A percentile compares a stretch with the other conserved stretches of the same genome.
These are phyloP conservation scores for Cepphus grylle DNA, from an alignment of 2,113 vertebrate species.

Conservation along the genomic window DNA sequence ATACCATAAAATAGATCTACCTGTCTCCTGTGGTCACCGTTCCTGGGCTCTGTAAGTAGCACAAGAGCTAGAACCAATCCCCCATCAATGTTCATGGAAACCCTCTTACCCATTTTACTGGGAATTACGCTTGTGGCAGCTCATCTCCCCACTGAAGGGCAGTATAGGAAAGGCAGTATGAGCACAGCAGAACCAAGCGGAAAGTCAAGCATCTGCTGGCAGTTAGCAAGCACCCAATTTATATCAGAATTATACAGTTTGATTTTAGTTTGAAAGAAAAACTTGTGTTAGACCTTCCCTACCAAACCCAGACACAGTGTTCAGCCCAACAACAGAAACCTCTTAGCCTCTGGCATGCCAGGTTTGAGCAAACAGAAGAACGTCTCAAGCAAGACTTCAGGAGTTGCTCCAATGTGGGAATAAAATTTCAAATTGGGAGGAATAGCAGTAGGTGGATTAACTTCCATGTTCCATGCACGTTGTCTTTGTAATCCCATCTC, in stretches of 20 bases:
- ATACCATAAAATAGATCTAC: background rate
- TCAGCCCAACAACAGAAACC: background rate
- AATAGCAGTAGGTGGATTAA: background rate
- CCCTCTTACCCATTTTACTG: background rate
- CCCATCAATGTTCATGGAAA: background rate
- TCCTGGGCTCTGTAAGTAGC: background rate
- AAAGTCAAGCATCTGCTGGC: background rate
- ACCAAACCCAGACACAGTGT: background rate
- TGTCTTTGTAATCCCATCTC: background rate
- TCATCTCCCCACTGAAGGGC: background rate
- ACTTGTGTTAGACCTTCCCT: background rate
- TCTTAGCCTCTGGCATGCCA: background rate
- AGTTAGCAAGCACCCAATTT: background rate
- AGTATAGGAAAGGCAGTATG: background rate
- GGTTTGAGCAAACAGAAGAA: background rate
- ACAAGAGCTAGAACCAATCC: background rate
- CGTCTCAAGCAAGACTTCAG: background rate
- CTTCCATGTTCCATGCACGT: accelerated
- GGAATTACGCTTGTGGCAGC: background rate
- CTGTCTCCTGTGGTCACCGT: background rate
- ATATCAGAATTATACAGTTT: background rate
- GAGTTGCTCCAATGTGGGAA: background rate
- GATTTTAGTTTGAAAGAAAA: background rate
- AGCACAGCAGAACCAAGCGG: background rate
- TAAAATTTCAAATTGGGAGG: background rate